These are phyloP conservation scores for Upupa epops DNA, from an alignment of 2,113 vertebrate genomes.

Conservation along the genomic window DNA sequence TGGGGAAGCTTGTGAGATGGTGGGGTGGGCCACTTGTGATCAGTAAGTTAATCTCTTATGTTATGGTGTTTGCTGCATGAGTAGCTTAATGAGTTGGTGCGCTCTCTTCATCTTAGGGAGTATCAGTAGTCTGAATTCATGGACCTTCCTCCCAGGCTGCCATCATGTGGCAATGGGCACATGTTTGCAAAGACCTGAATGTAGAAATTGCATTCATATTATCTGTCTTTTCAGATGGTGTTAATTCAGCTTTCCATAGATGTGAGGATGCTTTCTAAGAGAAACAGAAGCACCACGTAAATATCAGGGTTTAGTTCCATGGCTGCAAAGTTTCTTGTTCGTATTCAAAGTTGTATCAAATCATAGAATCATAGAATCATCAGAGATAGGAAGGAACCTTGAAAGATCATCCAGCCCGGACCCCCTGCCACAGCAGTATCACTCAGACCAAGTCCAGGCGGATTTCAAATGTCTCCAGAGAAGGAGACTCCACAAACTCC, in stretches of 20 bases:
- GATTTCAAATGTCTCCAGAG: too few species aligned
- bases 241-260: background rate
- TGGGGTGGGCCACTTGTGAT: background rate
- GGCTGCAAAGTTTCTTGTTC: background rate
- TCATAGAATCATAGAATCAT: too few species aligned
- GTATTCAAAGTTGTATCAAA: background rate
- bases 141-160: background rate
- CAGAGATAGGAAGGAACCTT: too few species aligned
- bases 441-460: too few species aligned
- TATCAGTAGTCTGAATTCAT: background rate
- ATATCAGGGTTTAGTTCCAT: background rate
- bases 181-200: background rate
- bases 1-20: background rate
- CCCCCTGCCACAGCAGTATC: too few species aligned
- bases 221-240: background rate
- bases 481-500: too few species aligned
- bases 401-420: too few species aligned
- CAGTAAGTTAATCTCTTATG: background rate
- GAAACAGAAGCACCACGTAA: background rate
- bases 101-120: background rate
- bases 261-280: background rate
- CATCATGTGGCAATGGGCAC: background rate
- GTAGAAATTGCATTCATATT: background rate
- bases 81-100: background rate
- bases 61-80: background rate